Base-by-base conservation (phyloP, 2,888 invertebrate species). In the Charanyca ferruginea region DNA sequence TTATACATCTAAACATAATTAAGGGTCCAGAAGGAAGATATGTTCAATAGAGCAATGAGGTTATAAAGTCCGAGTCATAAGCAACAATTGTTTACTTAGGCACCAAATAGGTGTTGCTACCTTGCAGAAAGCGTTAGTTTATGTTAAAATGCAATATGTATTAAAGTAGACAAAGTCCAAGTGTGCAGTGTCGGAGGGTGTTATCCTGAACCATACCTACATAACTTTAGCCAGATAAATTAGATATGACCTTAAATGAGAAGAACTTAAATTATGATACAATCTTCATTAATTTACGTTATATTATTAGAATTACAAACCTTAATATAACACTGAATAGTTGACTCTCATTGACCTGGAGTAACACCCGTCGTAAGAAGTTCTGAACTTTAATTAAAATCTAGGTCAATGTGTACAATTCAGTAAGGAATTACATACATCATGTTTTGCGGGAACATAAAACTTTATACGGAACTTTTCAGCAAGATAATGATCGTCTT, bases 1-100 rank as follows among this genome's bases (percentile, higher is more conserved):
- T 73, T 72, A 77, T 57, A 57, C 13, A 38, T 61, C 48, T n/a
- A 25, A 52, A 55, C 22, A 64, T 58, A 71, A 73, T 77, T 70
- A 73, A 54, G 22, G 60, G 63, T 53, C 61, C 49, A 25, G 51
- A 49, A 68, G 57, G 53, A 64, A 59, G 58, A 48, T 75, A 64
- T 73, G 45, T 62, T 28, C 45, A 59, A 57, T 73, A 60, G 38
- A 77, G 58, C 41, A 48, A 42, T 70, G 22, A 62, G 35, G 47
- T 73, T 57, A 67, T 63, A 60, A 65, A 67, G 49, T 70, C 52
- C 18, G 11, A 48, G 54, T 64, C 55, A 57, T 48, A 32, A 54
- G 25, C 22, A 52, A 61, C 71, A 51, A 54, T 32, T 75, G 61
- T 75, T 66, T 74, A 49, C 45, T 68, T 61, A 62, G 59, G 71